These are phyloP conservation scores for Dichetophora obliterata DNA, from an alignment of 2,888 invertebrate genomes.

Conservation along the genomic window DNA sequence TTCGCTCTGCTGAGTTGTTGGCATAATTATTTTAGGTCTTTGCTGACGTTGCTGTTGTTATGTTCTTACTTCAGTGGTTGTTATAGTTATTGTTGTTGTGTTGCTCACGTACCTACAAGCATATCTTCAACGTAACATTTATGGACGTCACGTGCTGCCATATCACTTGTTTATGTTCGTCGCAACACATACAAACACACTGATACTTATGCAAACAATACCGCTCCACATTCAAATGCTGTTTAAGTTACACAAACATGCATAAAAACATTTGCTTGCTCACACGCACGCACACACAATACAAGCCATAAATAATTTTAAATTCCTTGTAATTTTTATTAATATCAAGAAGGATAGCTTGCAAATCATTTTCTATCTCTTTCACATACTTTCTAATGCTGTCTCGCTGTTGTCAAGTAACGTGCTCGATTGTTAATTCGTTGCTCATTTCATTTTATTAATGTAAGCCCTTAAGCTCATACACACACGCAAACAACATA, in stretches of 20 bases:
- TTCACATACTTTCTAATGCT: not conserved
- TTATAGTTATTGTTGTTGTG: not conserved
- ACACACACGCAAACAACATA: not conserved
- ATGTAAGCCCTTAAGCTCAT: conserved; percentile 8
- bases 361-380: conserved; percentile 23
- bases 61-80: not conserved
- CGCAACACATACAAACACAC: not conserved
- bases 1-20: not conserved
- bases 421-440: conserved; percentile 16
- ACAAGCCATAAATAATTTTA: conserved; percentile 50
- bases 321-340: conserved; percentile 51
- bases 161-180: conserved; percentile 19
- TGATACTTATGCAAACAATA: not conserved
- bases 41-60: not conserved
- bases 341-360: conserved; percentile 50
- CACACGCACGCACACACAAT: conserved; percentile 17
- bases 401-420: not conserved
- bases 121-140: conserved; percentile 2
- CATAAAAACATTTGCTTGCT: not conserved
- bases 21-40: not conserved
- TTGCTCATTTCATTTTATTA: conserved; percentile 33
- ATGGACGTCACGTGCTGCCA: conserved; percentile 4
- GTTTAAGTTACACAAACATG: not conserved
- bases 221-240: not conserved
- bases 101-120: not conserved